Evolutionary conservation across 2,888 invertebrate species (phyloP).

Genomic region (Molorchus minor): DNA sequence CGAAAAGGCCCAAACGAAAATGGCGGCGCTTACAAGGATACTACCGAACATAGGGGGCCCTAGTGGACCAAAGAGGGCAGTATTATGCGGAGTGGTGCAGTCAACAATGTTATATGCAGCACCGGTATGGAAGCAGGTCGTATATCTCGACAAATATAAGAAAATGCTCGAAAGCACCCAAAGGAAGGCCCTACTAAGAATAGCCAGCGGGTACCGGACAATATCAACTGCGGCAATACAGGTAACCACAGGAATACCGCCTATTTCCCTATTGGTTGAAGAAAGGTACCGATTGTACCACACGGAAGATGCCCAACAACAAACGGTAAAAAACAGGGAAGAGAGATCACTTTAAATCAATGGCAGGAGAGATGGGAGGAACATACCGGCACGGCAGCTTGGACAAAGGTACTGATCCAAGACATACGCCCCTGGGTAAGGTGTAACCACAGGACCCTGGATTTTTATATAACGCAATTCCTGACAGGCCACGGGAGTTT

Average conservation of each 20-base stretch:
- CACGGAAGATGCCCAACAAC: not conserved
- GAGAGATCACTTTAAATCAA: not conserved
- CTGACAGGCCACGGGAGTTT: slow-evolving; percentile 3
- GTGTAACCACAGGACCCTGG: not conserved
- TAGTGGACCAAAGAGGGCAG: not conserved
- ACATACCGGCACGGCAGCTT: not conserved
- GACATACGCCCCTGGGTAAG: not conserved
- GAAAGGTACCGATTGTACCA: not conserved
- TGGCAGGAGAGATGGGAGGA: slow-evolving; percentile 8
- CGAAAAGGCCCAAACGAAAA: not conserved
- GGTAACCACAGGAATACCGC: not conserved
- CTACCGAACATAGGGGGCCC: not conserved
- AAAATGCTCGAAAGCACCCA: not conserved
- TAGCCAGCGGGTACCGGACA: not conserved
- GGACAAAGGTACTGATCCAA: not conserved
- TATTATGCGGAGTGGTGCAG: not conserved
- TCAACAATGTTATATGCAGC: slow-evolving; percentile 1
- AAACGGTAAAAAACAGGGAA: not conserved
- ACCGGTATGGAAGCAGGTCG: not conserved
- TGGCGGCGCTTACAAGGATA: not conserved
- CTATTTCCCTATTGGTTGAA: not conserved
- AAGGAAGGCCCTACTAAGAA: not conserved
- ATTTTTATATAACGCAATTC: slow-evolving; percentile 2
- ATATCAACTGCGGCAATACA: not conserved
- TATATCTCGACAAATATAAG: not conserved